Conservation (phyloP, 2,113 vertebrate species). For the Rhipidura dahli region DNA sequence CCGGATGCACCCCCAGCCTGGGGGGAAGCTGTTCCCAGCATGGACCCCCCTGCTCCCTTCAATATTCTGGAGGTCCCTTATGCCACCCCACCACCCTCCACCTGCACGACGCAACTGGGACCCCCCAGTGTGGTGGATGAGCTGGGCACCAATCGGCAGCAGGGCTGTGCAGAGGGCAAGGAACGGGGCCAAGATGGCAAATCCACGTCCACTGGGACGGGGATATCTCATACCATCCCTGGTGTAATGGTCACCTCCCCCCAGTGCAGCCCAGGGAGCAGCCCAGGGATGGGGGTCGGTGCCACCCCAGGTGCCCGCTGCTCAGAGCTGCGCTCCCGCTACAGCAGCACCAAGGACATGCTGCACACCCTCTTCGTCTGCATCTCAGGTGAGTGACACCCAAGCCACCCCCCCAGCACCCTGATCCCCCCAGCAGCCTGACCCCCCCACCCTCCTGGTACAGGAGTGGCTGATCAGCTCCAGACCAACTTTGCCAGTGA, state of each 20-base stretch:
- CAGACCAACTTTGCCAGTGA: slow-evolving; percentile 80
- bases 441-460: fast-evolving
- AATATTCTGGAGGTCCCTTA: not conserved
- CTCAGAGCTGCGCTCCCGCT: slow-evolving; percentile 57
- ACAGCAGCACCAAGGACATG: slow-evolving; percentile 70
- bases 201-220: not conserved
- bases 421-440: not conserved
- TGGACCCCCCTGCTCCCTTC: not conserved
- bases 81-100: fast-evolving
- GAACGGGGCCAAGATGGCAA: not conserved
- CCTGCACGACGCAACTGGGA: fast-evolving
- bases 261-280: not conserved
- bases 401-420: too few species aligned
- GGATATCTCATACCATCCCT: not conserved
- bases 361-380: slow-evolving; percentile 76
- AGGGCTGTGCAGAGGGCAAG: not conserved
- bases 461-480: slow-evolving; percentile 76
- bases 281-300: not conserved
- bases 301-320: not conserved
- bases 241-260: not conserved
- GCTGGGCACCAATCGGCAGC: fast-evolving
- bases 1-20: fast-evolving
- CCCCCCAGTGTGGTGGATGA: fast-evolving
- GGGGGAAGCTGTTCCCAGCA: not conserved
- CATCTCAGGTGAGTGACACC: slow-evolving; percentile 67